These are phyloP conservation scores for Orthosia gracilis DNA, from an alignment of 2,888 invertebrate genomes.

Conservation along the genomic window DNA sequence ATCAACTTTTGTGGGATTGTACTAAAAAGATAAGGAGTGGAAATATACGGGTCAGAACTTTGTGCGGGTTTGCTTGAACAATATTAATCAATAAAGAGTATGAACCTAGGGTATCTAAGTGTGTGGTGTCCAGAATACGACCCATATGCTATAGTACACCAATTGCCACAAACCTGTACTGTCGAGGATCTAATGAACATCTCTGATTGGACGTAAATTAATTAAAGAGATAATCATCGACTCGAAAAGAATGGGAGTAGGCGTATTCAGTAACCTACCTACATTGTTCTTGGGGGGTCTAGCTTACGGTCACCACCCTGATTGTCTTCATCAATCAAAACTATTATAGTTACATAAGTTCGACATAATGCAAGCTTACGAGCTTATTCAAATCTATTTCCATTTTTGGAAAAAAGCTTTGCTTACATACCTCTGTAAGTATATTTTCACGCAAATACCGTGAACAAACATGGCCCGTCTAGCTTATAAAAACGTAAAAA, in stretches of 20 bases:
- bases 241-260: too few species aligned
- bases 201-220: too few species aligned
- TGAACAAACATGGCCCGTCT: background rate
- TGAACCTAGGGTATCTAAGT: background rate
- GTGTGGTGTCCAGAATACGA: too few species aligned
- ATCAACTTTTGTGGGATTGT: conserved; percentile 85
- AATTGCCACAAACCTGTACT: too few species aligned
- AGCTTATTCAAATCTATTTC: too few species aligned
- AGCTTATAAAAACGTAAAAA: background rate
- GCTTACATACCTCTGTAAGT: background rate
- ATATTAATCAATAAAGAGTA: background rate
- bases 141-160: too few species aligned
- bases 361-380: background rate
- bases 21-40: conserved; percentile 77
- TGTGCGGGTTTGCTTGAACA: conserved; percentile 7
- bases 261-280: too few species aligned
- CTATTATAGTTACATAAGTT: background rate
- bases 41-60: conserved; percentile 53
- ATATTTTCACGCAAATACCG: background rate
- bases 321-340: background rate
- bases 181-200: too few species aligned
- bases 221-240: too few species aligned
- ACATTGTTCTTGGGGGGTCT: too few species aligned
- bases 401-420: background rate
- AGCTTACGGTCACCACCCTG: too few species aligned